Conservation (phyloP, 2,797 vertebrate species). For the Gymnodraco acuticeps region DNA sequence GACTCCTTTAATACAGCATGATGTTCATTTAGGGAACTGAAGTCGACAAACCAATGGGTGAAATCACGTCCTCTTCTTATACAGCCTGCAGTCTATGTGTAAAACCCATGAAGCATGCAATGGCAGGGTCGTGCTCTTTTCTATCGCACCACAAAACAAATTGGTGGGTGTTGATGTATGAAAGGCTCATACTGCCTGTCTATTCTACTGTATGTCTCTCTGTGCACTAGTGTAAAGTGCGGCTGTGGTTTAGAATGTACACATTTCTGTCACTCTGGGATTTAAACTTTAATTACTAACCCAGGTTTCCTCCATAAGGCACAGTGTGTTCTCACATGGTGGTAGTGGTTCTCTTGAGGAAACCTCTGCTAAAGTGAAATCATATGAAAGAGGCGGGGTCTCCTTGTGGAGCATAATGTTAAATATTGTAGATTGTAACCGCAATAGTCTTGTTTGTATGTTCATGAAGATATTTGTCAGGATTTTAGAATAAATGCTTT, state of each 20-base stretch:
- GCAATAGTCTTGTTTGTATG: background rate
- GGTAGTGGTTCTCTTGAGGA: conserved; percentile 54
- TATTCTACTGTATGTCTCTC: conserved; percentile 1
- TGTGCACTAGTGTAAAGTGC: conserved; percentile 14
- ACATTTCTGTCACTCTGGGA: conserved; percentile 53
- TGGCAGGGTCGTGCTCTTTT: background rate
- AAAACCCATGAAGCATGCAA: conserved; percentile 15
- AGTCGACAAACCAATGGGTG: too few species aligned
- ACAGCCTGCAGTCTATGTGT: background rate
- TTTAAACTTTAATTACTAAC: conserved; percentile 72
- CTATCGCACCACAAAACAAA: conserved; percentile 11
- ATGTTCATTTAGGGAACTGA: too few species aligned
- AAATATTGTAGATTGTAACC: conserved; percentile 13
- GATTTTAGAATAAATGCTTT: background rate
- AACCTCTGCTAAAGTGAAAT: conserved; percentile 57
- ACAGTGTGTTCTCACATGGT: conserved; percentile 63
- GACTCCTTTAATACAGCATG: too few species aligned
- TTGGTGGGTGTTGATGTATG: background rate
- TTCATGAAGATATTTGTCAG: conserved; percentile 5
- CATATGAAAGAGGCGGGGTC: conserved; percentile 36
- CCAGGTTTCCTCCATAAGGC: conserved; percentile 65
- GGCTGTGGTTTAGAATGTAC: conserved; percentile 32
- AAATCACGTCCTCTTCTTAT: too few species aligned
- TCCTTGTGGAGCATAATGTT: conserved; percentile 20
- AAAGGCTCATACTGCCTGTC: background rate